Conservation (phyloP, 1,140 invertebrate species). For the Berghia stephanieae region DNA sequence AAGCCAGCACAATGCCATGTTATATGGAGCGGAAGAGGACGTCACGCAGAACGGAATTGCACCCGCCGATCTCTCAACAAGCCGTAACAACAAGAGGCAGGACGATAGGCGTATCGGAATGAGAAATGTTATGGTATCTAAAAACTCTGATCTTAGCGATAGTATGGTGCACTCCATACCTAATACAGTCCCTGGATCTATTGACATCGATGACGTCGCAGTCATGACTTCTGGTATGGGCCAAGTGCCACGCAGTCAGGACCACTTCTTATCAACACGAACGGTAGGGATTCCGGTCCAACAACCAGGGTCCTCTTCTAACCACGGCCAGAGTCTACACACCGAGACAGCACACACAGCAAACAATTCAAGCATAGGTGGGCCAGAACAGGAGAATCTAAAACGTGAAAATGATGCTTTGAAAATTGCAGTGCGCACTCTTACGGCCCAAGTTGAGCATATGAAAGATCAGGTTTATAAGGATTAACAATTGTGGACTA, state of each 20-base stretch:
- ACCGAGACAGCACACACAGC: background rate
- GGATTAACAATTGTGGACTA: conserved; percentile 11
- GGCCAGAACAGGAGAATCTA: background rate
- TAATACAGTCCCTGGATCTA: background rate
- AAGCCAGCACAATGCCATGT: background rate
- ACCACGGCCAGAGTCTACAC: background rate
- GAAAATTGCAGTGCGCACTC: background rate
- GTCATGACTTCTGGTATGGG: background rate
- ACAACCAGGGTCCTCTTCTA: too few relatives aligned
- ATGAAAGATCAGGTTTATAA: conserved; percentile 15
- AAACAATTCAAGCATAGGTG: background rate
- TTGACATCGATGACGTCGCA: background rate
- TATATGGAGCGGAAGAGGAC: background rate
- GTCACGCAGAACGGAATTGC: background rate
- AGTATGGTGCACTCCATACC: background rate
- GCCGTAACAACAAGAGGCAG: background rate
- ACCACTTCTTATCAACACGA: too few relatives aligned
- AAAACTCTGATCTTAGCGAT: too few relatives aligned
- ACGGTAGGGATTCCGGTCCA: too few relatives aligned
- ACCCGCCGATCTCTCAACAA: conserved; percentile 24
- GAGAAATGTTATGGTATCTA: background rate
- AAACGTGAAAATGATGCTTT: conserved; percentile 14
- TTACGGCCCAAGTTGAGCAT: conserved; percentile 12
- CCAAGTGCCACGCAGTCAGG: background rate
- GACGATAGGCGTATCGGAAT: background rate